phyloP scores from a whole-genome alignment of 2,113 vertebrate species.

The Phrynosoma platyrhinos region DNA sequence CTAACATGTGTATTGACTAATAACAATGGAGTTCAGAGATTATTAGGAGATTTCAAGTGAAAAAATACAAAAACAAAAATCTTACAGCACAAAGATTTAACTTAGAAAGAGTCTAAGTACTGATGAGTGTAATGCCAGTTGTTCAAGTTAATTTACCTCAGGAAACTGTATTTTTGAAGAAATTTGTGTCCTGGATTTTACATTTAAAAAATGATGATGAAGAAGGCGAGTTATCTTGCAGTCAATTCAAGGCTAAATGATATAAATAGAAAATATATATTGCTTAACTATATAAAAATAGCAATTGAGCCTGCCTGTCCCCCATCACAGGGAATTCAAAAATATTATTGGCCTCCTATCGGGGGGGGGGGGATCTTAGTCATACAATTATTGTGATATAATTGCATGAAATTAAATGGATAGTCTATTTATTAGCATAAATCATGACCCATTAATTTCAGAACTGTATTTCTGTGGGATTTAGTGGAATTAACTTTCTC shows the following conservation, averaged over 20 bases:
- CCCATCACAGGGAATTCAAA: not conserved
- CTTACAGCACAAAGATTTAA: not conserved
- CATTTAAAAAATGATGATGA: not conserved
- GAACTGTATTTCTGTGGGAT: not conserved
- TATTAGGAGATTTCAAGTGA: not conserved
- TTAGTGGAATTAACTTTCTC: not conserved
- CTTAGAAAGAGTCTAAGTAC: not conserved
- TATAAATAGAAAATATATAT: not conserved
- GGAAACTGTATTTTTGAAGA: slow-evolving; percentile 20
- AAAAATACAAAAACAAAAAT: not conserved
- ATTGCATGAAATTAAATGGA: not conserved
- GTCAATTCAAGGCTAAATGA: not conserved
- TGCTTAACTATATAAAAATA: not conserved
- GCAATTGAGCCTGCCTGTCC: not conserved
- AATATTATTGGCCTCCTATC: not conserved
- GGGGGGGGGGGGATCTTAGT: not conserved
- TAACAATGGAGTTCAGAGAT: not conserved
- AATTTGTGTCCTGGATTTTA: slow-evolving; percentile 5
- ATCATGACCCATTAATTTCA: not conserved
- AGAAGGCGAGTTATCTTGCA: not conserved
- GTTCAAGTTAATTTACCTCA: slow-evolving; percentile 25
- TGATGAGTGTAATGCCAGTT: not conserved
- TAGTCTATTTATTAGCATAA: not conserved
- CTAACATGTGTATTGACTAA: slow-evolving; percentile 25
- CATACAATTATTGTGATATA: too few relatives aligned